Percentiles rank a stretch among this genome's conserved stretches.
Evolutionary conservation across 2,888 invertebrate species (phyloP).

Genomic region (Taphrorychus bicolor): DNA sequence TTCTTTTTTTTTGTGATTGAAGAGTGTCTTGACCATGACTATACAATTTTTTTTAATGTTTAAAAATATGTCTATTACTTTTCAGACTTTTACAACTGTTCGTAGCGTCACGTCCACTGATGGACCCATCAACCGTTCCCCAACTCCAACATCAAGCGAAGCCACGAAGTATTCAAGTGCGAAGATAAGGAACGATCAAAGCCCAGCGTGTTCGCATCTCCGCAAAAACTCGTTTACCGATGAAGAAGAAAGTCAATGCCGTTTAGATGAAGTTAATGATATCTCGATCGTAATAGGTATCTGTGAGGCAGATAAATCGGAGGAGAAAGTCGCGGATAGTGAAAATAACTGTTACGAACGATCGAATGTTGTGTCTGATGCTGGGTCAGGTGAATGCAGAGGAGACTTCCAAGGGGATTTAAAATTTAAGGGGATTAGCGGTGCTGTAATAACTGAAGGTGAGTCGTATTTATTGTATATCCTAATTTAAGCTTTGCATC

Average conservation of each 20-base stretch:
- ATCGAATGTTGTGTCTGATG: conserved; percentile 21
- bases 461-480: too few species aligned
- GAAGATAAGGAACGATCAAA: not conserved
- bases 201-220: too few species aligned
- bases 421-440: too few species aligned
- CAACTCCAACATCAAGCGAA: not conserved
- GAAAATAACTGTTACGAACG: conserved; percentile 12
- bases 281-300: conserved; percentile 4
- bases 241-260: conserved; percentile 24
- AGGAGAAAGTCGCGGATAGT: conserved; percentile 24
- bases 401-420: not conserved
- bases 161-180: not conserved
- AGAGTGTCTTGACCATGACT: too few species aligned
- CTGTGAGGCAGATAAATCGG: conserved; percentile 15
- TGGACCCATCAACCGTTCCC: not conserved
- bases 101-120: not conserved
- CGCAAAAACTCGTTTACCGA: not conserved
- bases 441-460: too few species aligned
- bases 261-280: conserved; percentile 17
- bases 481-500: too few species aligned
- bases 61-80: too few species aligned
- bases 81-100: too few species aligned
- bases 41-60: too few species aligned
- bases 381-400: not conserved
- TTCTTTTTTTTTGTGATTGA: too few species aligned